These are phyloP conservation scores for Xestia c-nigrum DNA, from an alignment of 2,888 invertebrate species.

Conservation along the genomic window DNA sequence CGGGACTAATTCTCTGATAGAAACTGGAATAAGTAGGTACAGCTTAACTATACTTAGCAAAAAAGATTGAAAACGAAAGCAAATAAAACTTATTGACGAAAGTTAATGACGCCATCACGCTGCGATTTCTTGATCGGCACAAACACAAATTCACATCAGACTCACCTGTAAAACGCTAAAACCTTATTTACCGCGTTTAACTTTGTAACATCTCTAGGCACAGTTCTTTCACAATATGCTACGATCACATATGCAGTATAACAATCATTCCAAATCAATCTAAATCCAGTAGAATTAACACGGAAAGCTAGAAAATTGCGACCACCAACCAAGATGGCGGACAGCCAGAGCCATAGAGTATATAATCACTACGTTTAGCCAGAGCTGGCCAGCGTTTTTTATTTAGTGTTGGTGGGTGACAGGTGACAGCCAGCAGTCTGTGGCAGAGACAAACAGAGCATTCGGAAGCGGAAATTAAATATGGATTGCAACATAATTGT, in stretches of 20 bases:
- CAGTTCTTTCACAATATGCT: conserved; percentile 70
- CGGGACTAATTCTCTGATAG: neutral
- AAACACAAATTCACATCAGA: conserved; percentile 56
- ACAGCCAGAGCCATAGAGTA: neutral
- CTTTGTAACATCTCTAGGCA: conserved; percentile 69
- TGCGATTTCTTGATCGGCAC: conserved; percentile 14
- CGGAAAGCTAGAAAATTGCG: conserved; percentile 16
- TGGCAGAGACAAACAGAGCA: neutral
- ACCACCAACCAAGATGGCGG: conserved; percentile 53
- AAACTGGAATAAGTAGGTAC: neutral
- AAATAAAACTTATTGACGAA: conserved; percentile 5
- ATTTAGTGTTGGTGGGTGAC: too few species aligned
- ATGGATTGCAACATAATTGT: neutral
- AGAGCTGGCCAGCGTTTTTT: too few species aligned
- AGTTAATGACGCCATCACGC: conserved; percentile 52
- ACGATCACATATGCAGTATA: conserved; percentile 65
- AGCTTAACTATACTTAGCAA: neutral
- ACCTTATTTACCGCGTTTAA: conserved; percentile 67
- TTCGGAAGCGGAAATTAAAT: conserved; percentile 28
- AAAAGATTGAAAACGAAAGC: neutral
- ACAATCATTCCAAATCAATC: conserved; percentile 69
- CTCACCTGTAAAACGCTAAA: conserved; percentile 76
- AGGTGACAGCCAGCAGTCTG: neutral
- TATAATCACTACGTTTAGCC: too few species aligned
- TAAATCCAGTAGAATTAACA: conserved; percentile 27